These are phyloP conservation scores for Mormyrus iriodes DNA, from an alignment of 2,113 vertebrate genomes.

Conservation along the genomic window DNA sequence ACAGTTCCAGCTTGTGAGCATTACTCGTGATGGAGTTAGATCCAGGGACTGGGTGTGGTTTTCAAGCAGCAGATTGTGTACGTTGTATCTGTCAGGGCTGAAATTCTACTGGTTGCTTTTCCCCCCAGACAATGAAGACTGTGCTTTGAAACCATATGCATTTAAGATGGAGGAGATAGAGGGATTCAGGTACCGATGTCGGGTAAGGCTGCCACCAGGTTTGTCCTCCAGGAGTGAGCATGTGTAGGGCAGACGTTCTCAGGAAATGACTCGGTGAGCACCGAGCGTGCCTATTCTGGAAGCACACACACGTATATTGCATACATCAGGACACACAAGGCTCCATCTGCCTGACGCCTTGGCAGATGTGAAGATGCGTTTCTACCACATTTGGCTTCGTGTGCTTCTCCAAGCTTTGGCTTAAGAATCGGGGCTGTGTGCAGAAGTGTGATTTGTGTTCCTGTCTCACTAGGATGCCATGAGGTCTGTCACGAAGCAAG, in stretches of 20 bases:
- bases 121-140: conserved; percentile 52
- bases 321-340: not conserved
- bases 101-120: not conserved
- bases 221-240: not conserved
- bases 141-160: conserved; percentile 66
- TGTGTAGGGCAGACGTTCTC: not conserved
- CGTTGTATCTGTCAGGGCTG: not conserved
- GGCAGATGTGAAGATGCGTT: not conserved
- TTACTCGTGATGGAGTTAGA: not conserved
- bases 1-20: not conserved
- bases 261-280: not conserved
- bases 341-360: not conserved
- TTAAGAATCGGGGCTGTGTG: not conserved
- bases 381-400: not conserved
- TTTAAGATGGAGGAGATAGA: conserved; percentile 85
- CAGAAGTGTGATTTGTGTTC: not conserved
- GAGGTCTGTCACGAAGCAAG: conserved; percentile 88
- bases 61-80: not conserved
- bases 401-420: not conserved
- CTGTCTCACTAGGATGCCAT: conserved; percentile 72
- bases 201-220: conserved; percentile 58
- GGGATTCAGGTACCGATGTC: conserved; percentile 80
- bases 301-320: not conserved
- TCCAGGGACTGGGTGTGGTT: not conserved
- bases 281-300: not conserved